Conservation (phyloP, 2,888 invertebrate genomes). For the Xestia ashworthii region DNA sequence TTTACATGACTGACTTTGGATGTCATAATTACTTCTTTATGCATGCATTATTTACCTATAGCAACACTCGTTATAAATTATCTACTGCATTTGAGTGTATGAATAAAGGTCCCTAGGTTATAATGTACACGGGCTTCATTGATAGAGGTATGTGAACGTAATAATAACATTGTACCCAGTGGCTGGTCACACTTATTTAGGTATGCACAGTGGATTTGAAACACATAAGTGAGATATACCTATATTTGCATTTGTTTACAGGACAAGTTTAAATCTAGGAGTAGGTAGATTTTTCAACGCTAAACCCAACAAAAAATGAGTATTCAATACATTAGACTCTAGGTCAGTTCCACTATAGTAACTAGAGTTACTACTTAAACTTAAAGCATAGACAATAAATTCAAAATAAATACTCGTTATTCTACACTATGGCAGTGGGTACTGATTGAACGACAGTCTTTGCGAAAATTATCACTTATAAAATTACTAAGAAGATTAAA, state of each 20-base stretch:
- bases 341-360: constrained; percentile 61
- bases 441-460: constrained; percentile 87
- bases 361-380: constrained; percentile 77
- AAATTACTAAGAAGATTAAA: constrained; percentile 70
- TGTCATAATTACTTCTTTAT: constrained; percentile 56
- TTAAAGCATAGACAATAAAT: constrained; percentile 79
- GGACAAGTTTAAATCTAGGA: constrained; percentile 46
- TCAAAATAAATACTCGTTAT: constrained; percentile 69
- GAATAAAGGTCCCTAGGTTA: constrained; percentile 36
- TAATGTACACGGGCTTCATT: constrained; percentile 53
- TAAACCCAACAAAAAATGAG: constrained; percentile 64
- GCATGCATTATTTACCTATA: constrained; percentile 31
- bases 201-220: constrained; percentile 15
- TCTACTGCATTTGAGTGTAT: constrained; percentile 43
- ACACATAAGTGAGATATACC: constrained; percentile 19
- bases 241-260: constrained; percentile 34
- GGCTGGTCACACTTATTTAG: constrained; percentile 23
- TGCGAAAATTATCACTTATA: constrained; percentile 77
- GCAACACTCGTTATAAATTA: constrained; percentile 35
- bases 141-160: constrained; percentile 48
- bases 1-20: constrained; percentile 82
- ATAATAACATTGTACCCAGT: constrained; percentile 37
- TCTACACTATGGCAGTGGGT: constrained; percentile 88
- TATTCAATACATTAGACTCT: constrained; percentile 62
- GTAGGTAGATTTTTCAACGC: constrained; percentile 62